These are phyloP conservation scores for Halcyon chelicuti DNA, from an alignment of 2,797 vertebrate genomes.

Conservation along the genomic window DNA sequence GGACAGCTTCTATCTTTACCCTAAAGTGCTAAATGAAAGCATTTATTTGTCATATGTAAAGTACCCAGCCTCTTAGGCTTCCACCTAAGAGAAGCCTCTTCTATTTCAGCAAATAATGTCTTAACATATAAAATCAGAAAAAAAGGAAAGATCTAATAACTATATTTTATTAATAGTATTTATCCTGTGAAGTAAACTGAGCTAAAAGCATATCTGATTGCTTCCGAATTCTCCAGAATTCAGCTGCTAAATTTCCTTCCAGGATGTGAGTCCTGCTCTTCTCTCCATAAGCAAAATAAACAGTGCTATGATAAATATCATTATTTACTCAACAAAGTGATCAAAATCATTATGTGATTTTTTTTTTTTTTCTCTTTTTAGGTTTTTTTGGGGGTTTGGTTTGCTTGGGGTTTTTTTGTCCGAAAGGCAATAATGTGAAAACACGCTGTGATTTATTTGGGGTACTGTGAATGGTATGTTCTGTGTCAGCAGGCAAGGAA, in stretches of 20 bases:
- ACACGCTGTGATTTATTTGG: constrained; percentile 81
- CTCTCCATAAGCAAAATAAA: constrained; percentile 85
- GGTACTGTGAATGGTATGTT: constrained; percentile 76
- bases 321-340: constrained; percentile 81
- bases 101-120: not conserved
- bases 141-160: not conserved
- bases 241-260: not conserved
- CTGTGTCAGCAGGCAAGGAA: constrained; percentile 39
- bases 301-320: constrained; percentile 81
- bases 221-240: not conserved
- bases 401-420: constrained; percentile 37
- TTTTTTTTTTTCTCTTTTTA: not conserved
- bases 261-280: constrained; percentile 52
- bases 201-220: not conserved
- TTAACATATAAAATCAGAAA: not conserved
- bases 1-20: not conserved
- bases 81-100: not conserved
- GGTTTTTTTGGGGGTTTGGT: no score
- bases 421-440: constrained; percentile 72
- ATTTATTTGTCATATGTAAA: not conserved
- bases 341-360: constrained; percentile 70
- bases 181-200: not conserved
- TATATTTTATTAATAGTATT: not conserved
- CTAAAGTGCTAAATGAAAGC: not conserved
- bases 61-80: not conserved